A percentile compares a stretch with the other conserved stretches of the same genome.
Conservation (phyloP, 2,113 vertebrate species). For the Python bivittatus region DNA sequence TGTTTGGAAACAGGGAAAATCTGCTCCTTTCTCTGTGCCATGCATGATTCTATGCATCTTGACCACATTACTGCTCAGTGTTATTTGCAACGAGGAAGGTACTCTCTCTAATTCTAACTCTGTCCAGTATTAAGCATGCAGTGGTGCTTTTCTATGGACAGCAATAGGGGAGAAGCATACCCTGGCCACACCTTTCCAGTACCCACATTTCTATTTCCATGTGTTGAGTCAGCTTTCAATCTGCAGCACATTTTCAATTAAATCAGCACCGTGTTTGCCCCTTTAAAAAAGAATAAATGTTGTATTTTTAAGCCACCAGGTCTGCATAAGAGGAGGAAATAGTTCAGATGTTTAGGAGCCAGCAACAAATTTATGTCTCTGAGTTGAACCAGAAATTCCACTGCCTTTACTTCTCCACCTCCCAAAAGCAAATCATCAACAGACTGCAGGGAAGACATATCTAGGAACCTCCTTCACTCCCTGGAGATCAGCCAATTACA, state of each 20-base stretch:
- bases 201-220: neutral
- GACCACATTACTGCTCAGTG: too few relatives aligned
- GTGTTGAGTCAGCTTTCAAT: neutral
- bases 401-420: neutral
- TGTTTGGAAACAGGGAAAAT: too few relatives aligned
- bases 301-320: neutral
- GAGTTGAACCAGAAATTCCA: too few relatives aligned
- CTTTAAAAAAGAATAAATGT: neutral
- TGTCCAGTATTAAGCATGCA: neutral
- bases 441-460: neutral
- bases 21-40: too few relatives aligned
- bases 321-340: neutral
- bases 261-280: neutral
- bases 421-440: neutral
- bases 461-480: too few relatives aligned
- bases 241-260: neutral
- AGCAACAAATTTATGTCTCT: neutral
- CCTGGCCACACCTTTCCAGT: neutral
- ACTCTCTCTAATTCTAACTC: neutral
- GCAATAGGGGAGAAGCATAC: neutral
- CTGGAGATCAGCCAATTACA: neutral
- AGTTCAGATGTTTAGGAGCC: neutral
- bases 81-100: neutral
- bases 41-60: too few relatives aligned
- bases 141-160: neutral